Percentiles rank a stretch among this genome's conserved stretches.
phyloP scores from a whole-genome alignment of 2,797 vertebrate genomes.

The Nyctibius grandis region DNA sequence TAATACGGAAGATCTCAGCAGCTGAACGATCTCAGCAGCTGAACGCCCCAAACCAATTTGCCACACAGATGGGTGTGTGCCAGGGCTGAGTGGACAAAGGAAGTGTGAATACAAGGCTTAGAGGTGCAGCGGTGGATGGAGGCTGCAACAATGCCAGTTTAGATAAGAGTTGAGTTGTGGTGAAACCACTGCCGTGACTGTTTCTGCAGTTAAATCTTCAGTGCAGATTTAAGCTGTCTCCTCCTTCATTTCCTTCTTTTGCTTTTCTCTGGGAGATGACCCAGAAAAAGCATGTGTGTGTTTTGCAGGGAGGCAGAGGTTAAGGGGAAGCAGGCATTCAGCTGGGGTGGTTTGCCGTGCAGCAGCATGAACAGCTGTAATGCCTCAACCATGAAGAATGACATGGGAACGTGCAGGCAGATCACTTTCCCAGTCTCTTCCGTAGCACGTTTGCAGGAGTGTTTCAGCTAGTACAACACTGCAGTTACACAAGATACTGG shows the following conservation, averaged over 20 bases:
- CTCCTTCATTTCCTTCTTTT: background rate
- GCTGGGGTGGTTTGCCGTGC: background rate
- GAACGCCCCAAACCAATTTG: background rate
- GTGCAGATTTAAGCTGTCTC: background rate
- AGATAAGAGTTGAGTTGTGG: background rate
- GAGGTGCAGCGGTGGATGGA: background rate
- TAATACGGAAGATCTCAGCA: background rate
- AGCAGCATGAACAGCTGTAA: constrained; percentile 13
- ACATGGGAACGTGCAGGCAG: background rate
- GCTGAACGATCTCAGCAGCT: background rate
- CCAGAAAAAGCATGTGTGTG: background rate
- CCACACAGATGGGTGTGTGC: background rate
- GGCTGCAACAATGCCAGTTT: background rate
- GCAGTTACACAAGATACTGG: background rate
- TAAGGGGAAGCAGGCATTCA: background rate
- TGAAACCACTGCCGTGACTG: background rate
- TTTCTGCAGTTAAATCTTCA: background rate
- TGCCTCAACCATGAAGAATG: background rate
- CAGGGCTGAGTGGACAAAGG: background rate
- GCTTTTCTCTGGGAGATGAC: background rate
- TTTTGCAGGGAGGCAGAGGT: background rate
- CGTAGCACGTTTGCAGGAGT: background rate
- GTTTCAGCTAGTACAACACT: background rate
- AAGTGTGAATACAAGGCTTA: background rate
- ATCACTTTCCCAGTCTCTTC: background rate